Conservation (phyloP, 2,888 invertebrate species). For the Sphinx pinastri region DNA sequence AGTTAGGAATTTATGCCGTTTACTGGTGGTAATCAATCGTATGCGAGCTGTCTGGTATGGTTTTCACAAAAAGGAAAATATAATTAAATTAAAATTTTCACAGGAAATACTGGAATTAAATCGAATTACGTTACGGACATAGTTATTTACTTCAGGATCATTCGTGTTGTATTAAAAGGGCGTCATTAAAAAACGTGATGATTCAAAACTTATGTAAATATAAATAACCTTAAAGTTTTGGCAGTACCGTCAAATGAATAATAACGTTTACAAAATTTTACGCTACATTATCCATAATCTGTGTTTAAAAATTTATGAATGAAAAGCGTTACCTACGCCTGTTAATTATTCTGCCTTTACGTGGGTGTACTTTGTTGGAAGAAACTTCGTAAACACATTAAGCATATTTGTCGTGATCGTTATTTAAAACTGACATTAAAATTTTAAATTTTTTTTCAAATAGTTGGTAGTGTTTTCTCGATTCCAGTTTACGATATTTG, state of each 20-base stretch:
- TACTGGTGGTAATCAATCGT: too few species aligned
- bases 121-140: too few species aligned
- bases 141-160: neutral
- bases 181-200: neutral
- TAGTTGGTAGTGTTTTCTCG: neutral
- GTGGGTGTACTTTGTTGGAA: neutral
- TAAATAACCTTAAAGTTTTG: neutral
- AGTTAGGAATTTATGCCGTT: too few species aligned
- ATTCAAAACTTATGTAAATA: neutral
- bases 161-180: neutral
- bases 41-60: too few species aligned
- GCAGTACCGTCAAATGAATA: neutral
- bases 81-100: too few species aligned
- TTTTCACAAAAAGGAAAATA: too few species aligned
- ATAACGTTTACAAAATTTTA: neutral
- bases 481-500: constrained; percentile 24
- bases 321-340: neutral
- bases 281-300: too few species aligned
- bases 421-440: neutral
- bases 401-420: too few species aligned
- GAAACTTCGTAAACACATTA: neutral
- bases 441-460: neutral
- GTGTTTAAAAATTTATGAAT: neutral
- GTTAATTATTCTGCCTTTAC: neutral
- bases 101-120: too few species aligned